Conservation (phyloP, 2,113 vertebrate species). For the Gopherus evgoodei region DNA sequence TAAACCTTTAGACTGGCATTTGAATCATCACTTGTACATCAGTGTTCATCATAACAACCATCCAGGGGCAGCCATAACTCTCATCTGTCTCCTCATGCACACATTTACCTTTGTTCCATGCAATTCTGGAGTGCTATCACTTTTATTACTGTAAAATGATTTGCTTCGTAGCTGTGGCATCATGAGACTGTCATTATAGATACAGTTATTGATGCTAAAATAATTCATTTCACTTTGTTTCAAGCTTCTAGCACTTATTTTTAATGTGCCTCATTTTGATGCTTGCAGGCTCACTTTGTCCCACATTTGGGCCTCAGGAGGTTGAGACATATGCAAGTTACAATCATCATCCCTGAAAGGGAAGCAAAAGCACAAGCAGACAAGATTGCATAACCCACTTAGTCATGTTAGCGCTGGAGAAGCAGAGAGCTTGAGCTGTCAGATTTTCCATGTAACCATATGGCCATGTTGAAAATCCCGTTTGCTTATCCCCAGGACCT, state of each 20-base stretch:
- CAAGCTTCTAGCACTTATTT: background rate
- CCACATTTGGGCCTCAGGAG: background rate
- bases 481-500: background rate
- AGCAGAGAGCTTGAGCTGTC: background rate
- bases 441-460: background rate
- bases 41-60: background rate
- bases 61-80: background rate
- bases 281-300: background rate
- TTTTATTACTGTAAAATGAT: background rate
- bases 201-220: background rate
- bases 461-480: background rate
- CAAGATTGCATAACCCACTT: background rate
- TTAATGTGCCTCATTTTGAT: background rate
- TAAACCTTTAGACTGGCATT: background rate
- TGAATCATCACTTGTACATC: background rate
- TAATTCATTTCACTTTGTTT: background rate
- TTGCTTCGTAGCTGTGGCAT: background rate
- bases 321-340: background rate
- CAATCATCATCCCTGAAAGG: background rate
- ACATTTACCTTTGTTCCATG: background rate
- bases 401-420: background rate
- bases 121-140: background rate
- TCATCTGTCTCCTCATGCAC: background rate
- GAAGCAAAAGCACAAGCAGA: background rate
- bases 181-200: background rate